A percentile compares a stretch with the other conserved stretches of the same genome.
Evolutionary conservation across 2,113 vertebrate genomes (phyloP).

Genomic region (Pholis gunnellus): DNA sequence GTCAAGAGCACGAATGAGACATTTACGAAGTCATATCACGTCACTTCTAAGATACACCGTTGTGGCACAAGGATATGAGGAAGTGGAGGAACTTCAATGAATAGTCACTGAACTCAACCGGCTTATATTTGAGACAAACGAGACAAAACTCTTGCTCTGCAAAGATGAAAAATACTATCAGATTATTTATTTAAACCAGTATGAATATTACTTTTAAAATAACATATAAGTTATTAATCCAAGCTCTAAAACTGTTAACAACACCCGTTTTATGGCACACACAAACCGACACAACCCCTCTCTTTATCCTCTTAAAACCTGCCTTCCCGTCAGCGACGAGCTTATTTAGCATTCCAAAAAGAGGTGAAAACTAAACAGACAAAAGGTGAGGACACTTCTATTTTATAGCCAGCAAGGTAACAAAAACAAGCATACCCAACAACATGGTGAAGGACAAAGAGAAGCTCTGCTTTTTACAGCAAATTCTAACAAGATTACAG

Average conservation of each 20-base stretch:
- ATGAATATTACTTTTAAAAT: not conserved
- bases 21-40: slow-evolving; percentile 33
- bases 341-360: not conserved
- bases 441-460: not conserved
- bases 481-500: not conserved
- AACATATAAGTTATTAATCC: too few relatives aligned
- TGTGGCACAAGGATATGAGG: not conserved
- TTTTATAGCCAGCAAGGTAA: too few relatives aligned
- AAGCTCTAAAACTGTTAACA: not conserved
- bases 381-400: too few relatives aligned
- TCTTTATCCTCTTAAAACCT: not conserved
- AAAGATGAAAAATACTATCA: too few relatives aligned
- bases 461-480: not conserved
- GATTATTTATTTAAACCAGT: not conserved
- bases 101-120: not conserved
- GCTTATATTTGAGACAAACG: not conserved
- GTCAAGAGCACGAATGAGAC: slow-evolving; percentile 36
- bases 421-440: not conserved
- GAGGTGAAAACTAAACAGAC: too few relatives aligned
- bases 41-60: slow-evolving; percentile 3
- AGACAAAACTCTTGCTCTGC: not conserved
- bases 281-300: not conserved
- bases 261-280: not conserved
- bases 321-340: not conserved
- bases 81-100: not conserved